phyloP scores from a whole-genome alignment of 2,888 invertebrate genomes.

The Thelaira solivaga region DNA sequence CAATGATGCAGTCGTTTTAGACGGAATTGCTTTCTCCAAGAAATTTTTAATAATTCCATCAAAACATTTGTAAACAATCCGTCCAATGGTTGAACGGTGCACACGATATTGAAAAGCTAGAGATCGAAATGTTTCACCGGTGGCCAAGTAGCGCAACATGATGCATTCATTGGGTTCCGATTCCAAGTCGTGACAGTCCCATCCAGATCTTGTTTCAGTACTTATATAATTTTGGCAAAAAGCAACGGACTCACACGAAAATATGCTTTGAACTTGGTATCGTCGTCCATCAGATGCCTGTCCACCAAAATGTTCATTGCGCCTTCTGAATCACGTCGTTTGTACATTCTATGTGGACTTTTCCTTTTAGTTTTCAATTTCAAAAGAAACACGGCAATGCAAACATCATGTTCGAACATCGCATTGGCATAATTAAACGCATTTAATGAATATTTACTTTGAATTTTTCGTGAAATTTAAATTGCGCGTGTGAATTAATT shows the following conservation, averaged over 20 bases:
- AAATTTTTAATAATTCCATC: constrained; percentile 4
- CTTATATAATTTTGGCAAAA: neutral
- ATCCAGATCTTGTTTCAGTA: neutral
- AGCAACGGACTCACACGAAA: constrained; percentile 1
- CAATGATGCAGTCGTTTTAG: constrained; percentile 13
- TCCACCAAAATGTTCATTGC: neutral
- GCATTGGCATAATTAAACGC: too few species aligned
- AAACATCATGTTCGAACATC: too few species aligned
- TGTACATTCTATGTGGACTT: neutral
- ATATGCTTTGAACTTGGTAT: constrained; percentile 9
- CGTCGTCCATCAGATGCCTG: constrained; percentile 4
- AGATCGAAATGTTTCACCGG: constrained; percentile 16
- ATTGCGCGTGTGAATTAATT: too few species aligned
- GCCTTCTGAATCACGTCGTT: neutral
- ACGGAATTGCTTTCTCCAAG: constrained; percentile 1
- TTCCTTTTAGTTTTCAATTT: too few species aligned
- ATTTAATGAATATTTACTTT: too few species aligned
- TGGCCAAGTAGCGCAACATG: constrained; percentile 6
- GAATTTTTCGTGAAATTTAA: too few species aligned
- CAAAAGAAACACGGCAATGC: too few species aligned
- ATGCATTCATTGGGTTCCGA: neutral
- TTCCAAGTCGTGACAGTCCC: neutral
- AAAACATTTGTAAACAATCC: neutral
- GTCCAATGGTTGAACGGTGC: constrained; percentile 14
- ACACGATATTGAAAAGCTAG: constrained; percentile 12